Percentiles rank a stretch among this genome's conserved stretches.
Conservation (phyloP, 2,113 vertebrate species). For the Motacilla tschutschensis region DNA sequence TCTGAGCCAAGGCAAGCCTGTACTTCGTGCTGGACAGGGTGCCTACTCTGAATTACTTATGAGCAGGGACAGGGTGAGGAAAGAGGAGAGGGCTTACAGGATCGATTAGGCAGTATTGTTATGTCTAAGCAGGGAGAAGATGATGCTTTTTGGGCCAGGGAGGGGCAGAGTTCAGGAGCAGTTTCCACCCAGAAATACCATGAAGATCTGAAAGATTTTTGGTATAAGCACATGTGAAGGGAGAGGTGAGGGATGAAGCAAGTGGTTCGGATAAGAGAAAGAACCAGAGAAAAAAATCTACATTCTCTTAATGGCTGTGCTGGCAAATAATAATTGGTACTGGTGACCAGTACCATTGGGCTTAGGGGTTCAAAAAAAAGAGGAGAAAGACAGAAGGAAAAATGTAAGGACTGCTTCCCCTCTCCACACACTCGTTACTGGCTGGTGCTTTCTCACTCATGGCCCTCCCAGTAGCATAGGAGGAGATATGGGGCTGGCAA, state of each 20-base stretch:
- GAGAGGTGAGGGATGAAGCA: background rate
- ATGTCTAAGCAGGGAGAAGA: background rate
- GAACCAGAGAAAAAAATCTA: background rate
- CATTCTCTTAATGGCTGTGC: background rate
- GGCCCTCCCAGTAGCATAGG: background rate
- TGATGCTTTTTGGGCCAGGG: background rate
- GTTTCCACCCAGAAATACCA: background rate
- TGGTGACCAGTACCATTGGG: background rate
- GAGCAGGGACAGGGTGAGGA: background rate
- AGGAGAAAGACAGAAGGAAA: background rate
- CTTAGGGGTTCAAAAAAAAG: background rate
- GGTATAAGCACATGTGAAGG: background rate
- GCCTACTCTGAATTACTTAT: background rate
- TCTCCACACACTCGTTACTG: background rate
- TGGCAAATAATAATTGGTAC: background rate
- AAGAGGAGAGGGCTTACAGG: background rate
- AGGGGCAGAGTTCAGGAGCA: background rate
- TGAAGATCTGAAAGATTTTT: background rate
- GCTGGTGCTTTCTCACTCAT: background rate
- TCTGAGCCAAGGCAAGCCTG: background rate
- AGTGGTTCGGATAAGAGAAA: background rate
- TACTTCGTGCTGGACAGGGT: background rate
- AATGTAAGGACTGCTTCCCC: background rate
- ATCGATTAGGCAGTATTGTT: fast-evolving
- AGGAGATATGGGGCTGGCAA: background rate